A percentile compares a stretch with the other conserved stretches of the same genome.
Conservation (phyloP, 2,113 vertebrate genomes). For the Ammodytes dubius region DNA sequence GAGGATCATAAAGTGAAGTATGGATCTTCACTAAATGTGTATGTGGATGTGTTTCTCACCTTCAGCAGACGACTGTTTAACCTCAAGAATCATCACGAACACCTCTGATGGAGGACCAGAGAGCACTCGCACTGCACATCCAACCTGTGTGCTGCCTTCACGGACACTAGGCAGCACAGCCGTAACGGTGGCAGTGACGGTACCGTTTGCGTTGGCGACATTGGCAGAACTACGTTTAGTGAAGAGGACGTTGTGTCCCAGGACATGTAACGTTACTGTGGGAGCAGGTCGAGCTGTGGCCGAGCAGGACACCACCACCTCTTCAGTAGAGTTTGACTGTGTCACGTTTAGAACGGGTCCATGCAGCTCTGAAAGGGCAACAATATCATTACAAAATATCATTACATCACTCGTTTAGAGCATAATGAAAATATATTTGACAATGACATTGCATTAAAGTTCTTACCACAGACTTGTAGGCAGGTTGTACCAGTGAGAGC, state of each 20-base stretch:
- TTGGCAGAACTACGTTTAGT: not conserved
- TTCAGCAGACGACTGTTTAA: not conserved
- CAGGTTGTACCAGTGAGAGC: conserved; percentile 8
- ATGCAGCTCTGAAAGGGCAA: conserved; percentile 56
- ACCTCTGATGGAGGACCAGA: conserved; percentile 4
- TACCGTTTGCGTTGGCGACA: conserved; percentile 34
- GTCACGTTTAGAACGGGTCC: conserved; percentile 29
- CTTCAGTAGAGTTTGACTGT: not conserved
- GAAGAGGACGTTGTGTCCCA: not conserved
- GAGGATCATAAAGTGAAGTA: not conserved
- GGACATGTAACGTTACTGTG: conserved; percentile 20
- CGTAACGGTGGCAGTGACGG: conserved; percentile 41
- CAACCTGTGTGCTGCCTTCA: not conserved
- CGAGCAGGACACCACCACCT: conserved; percentile 55
- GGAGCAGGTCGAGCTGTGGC: conserved; percentile 64
- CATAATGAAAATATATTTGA: not conserved
- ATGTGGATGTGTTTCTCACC: conserved; percentile 32
- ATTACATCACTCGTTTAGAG: not conserved
- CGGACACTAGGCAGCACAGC: conserved; percentile 12
- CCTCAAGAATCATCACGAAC: not conserved
- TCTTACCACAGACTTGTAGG: conserved; percentile 60
- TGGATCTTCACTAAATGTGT: not conserved
- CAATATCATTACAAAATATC: not conserved
- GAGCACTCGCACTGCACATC: conserved; percentile 32
- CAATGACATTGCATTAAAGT: not conserved